phyloP scores from a whole-genome alignment of 2,888 invertebrate species.

The Autographa pulchrina region DNA sequence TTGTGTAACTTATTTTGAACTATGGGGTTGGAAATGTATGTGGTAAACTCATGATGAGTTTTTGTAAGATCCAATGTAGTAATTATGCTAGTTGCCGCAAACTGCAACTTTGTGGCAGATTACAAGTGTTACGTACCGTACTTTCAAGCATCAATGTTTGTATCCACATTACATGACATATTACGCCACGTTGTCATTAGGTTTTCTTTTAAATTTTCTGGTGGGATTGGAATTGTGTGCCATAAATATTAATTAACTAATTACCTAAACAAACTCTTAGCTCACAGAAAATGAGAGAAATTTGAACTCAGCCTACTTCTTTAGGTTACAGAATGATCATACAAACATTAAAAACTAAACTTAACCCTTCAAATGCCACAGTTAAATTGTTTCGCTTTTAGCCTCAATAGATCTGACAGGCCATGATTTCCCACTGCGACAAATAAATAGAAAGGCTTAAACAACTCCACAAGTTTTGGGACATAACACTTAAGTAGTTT shows the following conservation, averaged over 20 bases:
- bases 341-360: slow-evolving; percentile 40
- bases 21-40: too few relatives aligned
- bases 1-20: background rate
- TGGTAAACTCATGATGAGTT: too few relatives aligned
- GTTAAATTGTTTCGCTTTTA: slow-evolving; percentile 56
- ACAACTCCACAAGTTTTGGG: slow-evolving; percentile 68
- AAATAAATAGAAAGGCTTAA: slow-evolving; percentile 74
- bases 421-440: slow-evolving; percentile 72
- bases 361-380: slow-evolving; percentile 53
- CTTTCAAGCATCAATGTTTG: too few relatives aligned
- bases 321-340: background rate
- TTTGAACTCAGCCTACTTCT: background rate
- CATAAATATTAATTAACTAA: too few relatives aligned
- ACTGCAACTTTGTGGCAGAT: too few relatives aligned
- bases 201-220: too few relatives aligned
- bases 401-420: slow-evolving; percentile 55
- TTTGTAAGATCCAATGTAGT: too few relatives aligned
- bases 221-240: too few relatives aligned
- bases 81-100: too few relatives aligned
- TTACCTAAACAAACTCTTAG: background rate
- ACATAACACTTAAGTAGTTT: slow-evolving; percentile 66
- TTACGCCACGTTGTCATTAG: too few relatives aligned
- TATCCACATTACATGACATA: too few relatives aligned
- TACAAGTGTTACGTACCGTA: too few relatives aligned
- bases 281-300: background rate